Conservation (phyloP, 2,113 vertebrate species). For the Scomber japonicus region DNA sequence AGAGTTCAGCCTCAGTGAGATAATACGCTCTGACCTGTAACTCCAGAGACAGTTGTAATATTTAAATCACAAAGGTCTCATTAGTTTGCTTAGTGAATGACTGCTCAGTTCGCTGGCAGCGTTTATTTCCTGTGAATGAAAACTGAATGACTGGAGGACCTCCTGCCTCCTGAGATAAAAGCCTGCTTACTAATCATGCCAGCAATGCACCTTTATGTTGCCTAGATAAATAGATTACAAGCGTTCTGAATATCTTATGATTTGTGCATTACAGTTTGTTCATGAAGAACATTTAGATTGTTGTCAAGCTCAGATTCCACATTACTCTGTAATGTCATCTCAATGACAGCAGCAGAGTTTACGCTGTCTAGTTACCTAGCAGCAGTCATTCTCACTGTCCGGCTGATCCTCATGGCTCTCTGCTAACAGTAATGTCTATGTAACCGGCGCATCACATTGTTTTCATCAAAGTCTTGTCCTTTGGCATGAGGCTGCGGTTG, state of each 20-base stretch:
- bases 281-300: constrained; percentile 5
- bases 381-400: constrained; percentile 52
- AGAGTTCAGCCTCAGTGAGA: constrained; percentile 15
- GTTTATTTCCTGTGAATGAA: constrained; percentile 51
- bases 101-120: constrained; percentile 37
- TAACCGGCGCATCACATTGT: constrained; percentile 76
- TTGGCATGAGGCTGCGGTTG: constrained; percentile 50
- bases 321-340: constrained; percentile 12
- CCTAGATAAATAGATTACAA: neutral
- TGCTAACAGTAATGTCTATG: constrained; percentile 47
- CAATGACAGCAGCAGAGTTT: constrained; percentile 34
- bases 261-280: constrained; percentile 19
- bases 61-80: constrained; percentile 40
- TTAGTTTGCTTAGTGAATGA: constrained; percentile 62
- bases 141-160: constrained; percentile 29
- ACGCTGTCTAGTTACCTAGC: constrained; percentile 54
- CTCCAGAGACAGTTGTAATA: constrained; percentile 39
- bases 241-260: neutral
- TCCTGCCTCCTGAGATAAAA: constrained; percentile 9
- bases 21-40: constrained; percentile 27
- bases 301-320: constrained; percentile 4
- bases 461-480: constrained; percentile 66
- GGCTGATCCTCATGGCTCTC: constrained; percentile 49
- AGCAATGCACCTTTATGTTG: neutral
- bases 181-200: neutral